These are phyloP conservation scores for Achroia grisella DNA, from an alignment of 1,140 invertebrate genomes.

Conservation along the genomic window DNA sequence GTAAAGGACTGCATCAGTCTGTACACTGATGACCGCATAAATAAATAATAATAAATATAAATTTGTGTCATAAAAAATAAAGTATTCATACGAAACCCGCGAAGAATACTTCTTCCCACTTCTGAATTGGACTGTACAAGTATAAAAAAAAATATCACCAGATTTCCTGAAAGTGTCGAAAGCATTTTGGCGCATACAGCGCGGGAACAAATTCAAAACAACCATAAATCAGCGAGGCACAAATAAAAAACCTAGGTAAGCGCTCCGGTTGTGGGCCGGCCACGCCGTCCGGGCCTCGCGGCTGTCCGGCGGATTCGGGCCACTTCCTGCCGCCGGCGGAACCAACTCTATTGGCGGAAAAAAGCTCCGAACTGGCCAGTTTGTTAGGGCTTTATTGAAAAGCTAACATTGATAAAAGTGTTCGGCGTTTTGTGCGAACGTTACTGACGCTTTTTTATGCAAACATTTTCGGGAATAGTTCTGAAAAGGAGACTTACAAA, in stretches of 20 bases:
- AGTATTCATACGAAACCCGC: too few relatives aligned
- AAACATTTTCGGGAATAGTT: constrained; percentile 8
- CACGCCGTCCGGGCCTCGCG: constrained; percentile 10
- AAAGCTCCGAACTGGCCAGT: constrained; percentile 60
- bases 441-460: constrained; percentile 18
- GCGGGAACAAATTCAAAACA: constrained; percentile 62
- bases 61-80: too few relatives aligned
- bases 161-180: constrained; percentile 50
- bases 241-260: constrained; percentile 72
- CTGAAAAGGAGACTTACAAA: too few relatives aligned
- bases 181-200: constrained; percentile 52
- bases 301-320: constrained; percentile 23
- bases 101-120: too few relatives aligned
- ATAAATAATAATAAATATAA: too few relatives aligned
- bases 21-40: too few relatives aligned
- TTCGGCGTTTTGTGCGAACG: constrained; percentile 9
- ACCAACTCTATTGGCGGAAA: constrained; percentile 58
- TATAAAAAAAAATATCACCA: constrained; percentile 31
- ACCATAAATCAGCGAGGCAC: constrained; percentile 59
- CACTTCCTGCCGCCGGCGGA: constrained; percentile 50
- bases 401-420: constrained; percentile 32
- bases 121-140: constrained; percentile 7
- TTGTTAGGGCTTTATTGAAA: constrained; percentile 40
- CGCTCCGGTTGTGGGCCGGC: constrained; percentile 56
- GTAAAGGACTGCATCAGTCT: too few relatives aligned